A percentile compares a stretch with the other conserved stretches of the same genome.
These are phyloP conservation scores for Sepiola atlantica DNA, from an alignment of 2,888 invertebrate genomes.

Conservation along the genomic window DNA sequence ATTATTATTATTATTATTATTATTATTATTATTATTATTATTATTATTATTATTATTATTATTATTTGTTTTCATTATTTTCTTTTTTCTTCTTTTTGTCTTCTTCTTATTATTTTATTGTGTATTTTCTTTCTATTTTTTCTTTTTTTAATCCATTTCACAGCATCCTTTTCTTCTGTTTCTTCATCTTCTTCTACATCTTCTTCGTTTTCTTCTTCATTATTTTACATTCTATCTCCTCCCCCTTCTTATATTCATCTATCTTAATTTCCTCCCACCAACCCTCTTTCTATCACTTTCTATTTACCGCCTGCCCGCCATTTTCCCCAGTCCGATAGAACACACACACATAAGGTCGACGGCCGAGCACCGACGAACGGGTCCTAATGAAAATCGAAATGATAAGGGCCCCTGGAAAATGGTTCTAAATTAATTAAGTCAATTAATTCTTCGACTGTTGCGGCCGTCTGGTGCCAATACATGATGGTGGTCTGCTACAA, in stretches of 20 bases:
- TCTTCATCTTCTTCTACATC: not conserved
- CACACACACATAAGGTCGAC: not conserved
- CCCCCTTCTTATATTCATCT: not conserved
- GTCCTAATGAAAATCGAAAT: slow-evolving; percentile 19
- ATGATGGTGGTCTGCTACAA: not conserved
- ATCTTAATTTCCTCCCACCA: not conserved
- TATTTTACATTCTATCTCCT: not conserved
- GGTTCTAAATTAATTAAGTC: slow-evolving; percentile 21
- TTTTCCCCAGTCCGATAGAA: not conserved
- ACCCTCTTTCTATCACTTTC: not conserved
- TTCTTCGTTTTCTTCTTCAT: not conserved
- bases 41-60: no score
- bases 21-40: no score
- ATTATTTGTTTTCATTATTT: not conserved
- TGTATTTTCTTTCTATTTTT: not conserved
- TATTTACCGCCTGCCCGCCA: no score
- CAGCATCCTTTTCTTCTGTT: not conserved
- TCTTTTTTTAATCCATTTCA: not conserved
- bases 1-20: no score
- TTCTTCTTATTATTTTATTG: no score
- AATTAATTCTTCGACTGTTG: slow-evolving; percentile 18
- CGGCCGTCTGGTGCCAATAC: not conserved
- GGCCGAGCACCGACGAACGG: not conserved
- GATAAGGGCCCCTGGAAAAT: slow-evolving; percentile 5
- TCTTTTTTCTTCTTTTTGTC: not conserved